Evolutionary conservation across 2,797 vertebrate species (phyloP).

Genomic region (Rachycentron canadum): DNA sequence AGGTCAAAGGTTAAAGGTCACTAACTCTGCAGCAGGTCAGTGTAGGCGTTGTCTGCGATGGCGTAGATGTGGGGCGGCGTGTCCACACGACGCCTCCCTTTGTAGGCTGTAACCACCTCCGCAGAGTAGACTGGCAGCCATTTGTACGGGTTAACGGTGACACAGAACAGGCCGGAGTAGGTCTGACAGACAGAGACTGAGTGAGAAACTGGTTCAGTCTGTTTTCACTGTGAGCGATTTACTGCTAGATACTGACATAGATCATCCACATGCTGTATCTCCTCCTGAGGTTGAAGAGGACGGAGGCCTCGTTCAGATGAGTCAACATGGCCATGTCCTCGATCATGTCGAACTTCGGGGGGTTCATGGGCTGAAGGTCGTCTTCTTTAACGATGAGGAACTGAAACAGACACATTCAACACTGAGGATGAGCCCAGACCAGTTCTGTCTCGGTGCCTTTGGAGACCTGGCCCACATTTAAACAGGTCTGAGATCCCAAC

Average conservation of each 20-base stretch:
- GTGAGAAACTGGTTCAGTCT: too few relatives aligned
- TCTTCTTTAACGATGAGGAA: slow-evolving; percentile 87
- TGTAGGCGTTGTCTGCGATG: slow-evolving; percentile 92
- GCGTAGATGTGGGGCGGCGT: slow-evolving; percentile 92
- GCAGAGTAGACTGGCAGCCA: slow-evolving; percentile 93
- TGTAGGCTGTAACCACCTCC: slow-evolving; percentile 88
- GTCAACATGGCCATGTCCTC: slow-evolving; percentile 97
- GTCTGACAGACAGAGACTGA: slow-evolving; percentile 79
- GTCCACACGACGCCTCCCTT: slow-evolving; percentile 90
- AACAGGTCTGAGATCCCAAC: too few relatives aligned
- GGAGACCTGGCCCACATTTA: too few relatives aligned
- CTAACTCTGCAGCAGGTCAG: slow-evolving; percentile 94
- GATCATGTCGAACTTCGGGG: slow-evolving; percentile 92
- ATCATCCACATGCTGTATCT: slow-evolving; percentile 97
- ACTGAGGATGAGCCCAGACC: neutral
- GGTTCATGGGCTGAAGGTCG: slow-evolving; percentile 92
- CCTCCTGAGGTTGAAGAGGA: slow-evolving; percentile 91
- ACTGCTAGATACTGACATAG: slow-evolving; percentile 89
- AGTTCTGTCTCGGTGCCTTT: too few relatives aligned
- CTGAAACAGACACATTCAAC: slow-evolving; percentile 70
- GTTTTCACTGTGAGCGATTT: too few relatives aligned
- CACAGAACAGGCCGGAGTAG: slow-evolving; percentile 95
- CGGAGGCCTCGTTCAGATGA: slow-evolving; percentile 92
- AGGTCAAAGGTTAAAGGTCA: slow-evolving; percentile 22
- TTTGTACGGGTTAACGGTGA: slow-evolving; percentile 95